Percentiles rank a stretch among this genome's conserved stretches.
Evolutionary conservation across 2,888 invertebrate species (phyloP).

Genomic region (Euphydryas editha): DNA sequence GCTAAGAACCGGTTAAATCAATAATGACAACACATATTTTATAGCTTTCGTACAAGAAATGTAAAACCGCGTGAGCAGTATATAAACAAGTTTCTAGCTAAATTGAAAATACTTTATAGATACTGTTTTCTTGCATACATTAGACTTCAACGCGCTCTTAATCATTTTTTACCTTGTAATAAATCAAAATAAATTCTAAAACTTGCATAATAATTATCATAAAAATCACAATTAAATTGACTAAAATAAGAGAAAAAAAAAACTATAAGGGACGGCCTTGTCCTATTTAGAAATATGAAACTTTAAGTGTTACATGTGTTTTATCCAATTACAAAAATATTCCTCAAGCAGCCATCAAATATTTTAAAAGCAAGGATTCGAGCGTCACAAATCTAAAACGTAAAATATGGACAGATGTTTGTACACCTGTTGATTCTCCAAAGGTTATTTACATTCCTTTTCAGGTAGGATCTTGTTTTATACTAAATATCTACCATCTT

Average conservation of each 20-base stretch:
- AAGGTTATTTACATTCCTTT: constrained; percentile 17
- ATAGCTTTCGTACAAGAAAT: constrained; percentile 28
- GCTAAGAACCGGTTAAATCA: constrained; percentile 34
- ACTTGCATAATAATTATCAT: too few relatives aligned
- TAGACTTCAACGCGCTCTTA: constrained; percentile 27
- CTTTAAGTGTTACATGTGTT: too few relatives aligned
- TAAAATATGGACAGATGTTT: constrained; percentile 29
- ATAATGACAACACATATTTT: constrained; percentile 30
- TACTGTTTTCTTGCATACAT: constrained; percentile 14
- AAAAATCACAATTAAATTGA: too few relatives aligned
- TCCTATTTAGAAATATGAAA: too few relatives aligned
- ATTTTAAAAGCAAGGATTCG: neutral
- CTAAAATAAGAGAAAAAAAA: too few relatives aligned
- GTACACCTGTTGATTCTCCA: constrained; percentile 32
- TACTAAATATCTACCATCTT: too few relatives aligned
- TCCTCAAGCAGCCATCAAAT: neutral
- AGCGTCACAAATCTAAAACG: constrained; percentile 1
- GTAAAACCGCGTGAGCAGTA: neutral
- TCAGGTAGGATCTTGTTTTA: neutral
- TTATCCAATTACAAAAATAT: too few relatives aligned
- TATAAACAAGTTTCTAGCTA: constrained; percentile 8
- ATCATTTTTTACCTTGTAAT: neutral
- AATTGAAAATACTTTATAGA: constrained; percentile 1
- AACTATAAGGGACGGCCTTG: too few relatives aligned
- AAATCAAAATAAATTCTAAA: neutral